phyloP scores from a whole-genome alignment of 2,888 invertebrate genomes.

The Lithophane ornitopus region DNA sequence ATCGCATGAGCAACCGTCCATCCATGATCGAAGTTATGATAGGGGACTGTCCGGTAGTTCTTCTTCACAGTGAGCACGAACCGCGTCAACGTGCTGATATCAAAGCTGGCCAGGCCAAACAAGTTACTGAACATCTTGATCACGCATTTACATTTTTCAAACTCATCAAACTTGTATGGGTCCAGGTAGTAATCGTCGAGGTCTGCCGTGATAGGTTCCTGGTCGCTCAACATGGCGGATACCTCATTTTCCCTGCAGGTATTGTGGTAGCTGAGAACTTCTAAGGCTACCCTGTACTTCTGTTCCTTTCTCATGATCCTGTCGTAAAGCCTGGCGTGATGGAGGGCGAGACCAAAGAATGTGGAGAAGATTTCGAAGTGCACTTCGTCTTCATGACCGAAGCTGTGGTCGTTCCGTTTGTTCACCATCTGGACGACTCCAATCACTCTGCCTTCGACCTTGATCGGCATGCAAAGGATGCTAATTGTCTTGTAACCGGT shows the following conservation, averaged over 20 bases:
- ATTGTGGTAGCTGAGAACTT: constrained; percentile 96
- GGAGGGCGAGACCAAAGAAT: constrained; percentile 96
- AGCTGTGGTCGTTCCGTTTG: constrained; percentile 90
- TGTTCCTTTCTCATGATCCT: constrained; percentile 95
- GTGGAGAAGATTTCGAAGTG: constrained; percentile 96
- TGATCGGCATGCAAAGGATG: constrained; percentile 97
- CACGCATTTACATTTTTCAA: constrained; percentile 93
- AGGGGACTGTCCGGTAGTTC: constrained; percentile 95
- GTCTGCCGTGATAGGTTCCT: constrained; percentile 68
- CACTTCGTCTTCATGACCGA: constrained; percentile 93
- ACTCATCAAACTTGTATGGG: constrained; percentile 92
- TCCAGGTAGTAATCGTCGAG: constrained; percentile 93
- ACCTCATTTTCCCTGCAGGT: constrained; percentile 94
- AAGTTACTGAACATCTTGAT: constrained; percentile 95
- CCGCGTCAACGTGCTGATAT: constrained; percentile 92
- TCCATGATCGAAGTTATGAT: constrained; percentile 97
- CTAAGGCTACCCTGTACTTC: constrained; percentile 95
- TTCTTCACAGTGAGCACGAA: constrained; percentile 96
- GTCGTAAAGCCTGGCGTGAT: constrained; percentile 96
- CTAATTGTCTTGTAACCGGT: constrained; percentile 93
- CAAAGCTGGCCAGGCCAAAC: constrained; percentile 92
- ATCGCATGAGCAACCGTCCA: constrained; percentile 96
- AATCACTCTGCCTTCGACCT: constrained; percentile 94
- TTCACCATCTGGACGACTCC: constrained; percentile 97
- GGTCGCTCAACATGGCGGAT: constrained; percentile 71